Percentiles rank a stretch among this genome's conserved stretches.
Evolutionary conservation across 2,113 vertebrate species (phyloP).

Genomic region (Stegostoma tigrinum): DNA sequence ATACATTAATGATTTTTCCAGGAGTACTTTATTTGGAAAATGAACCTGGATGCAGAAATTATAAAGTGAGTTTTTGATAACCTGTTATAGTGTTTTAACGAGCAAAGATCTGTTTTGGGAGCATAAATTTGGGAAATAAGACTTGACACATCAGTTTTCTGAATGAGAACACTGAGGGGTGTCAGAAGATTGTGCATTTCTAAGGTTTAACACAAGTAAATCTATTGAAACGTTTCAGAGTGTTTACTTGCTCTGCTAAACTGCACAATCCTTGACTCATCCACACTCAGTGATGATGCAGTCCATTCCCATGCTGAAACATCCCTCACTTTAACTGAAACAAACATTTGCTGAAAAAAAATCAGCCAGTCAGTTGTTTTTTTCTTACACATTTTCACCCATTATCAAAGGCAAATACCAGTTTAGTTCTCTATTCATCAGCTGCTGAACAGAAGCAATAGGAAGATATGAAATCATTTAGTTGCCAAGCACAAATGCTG

Average conservation of each 20-base stretch:
- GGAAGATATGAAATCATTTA: conserved; percentile 33
- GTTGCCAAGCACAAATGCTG: conserved; percentile 18
- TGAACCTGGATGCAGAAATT: not conserved
- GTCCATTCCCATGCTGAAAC: not conserved
- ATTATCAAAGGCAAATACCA: not conserved
- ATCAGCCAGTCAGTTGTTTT: not conserved
- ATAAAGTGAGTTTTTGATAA: no score
- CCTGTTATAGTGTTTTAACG: not conserved
- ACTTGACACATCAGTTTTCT: not conserved
- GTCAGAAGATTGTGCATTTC: not conserved
- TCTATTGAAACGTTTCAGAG: not conserved
- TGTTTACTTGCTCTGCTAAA: not conserved
- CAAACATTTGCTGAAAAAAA: conserved; percentile 20
- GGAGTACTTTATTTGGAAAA: not conserved
- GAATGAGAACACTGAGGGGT: not conserved
- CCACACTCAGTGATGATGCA: not conserved
- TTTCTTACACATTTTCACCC: not conserved
- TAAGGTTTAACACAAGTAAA: not conserved
- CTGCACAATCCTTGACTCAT: not conserved
- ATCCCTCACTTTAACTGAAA: not conserved
- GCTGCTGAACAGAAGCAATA: not conserved
- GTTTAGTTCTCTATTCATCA: not conserved
- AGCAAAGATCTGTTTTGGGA: no score
- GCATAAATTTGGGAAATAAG: not conserved
- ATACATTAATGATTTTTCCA: not conserved